Evolutionary conservation across 1,140 invertebrate species (phyloP), one percentile per base, ranked within the genome.

Genomic region (Danaus melanippus): DNA sequence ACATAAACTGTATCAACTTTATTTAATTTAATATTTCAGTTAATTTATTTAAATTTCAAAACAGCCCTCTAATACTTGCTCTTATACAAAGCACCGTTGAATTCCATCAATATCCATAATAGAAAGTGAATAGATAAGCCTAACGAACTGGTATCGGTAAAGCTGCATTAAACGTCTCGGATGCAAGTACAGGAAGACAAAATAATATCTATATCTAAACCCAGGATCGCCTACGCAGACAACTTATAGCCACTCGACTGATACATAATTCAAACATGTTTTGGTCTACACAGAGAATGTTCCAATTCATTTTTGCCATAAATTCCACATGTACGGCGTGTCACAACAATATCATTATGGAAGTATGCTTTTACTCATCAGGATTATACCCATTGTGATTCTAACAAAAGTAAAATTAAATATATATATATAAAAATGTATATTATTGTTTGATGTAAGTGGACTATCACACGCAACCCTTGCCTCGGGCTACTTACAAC

Each of bases 211-310:
- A 56, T 60, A 60, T 60, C 58, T 60, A 60, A 53, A 56, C 53
- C 53, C 45, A 47, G 58, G 64, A 76, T 73, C 71, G 66, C 71
- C 76, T 64, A 76, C 75, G 73, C 66, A 62, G 61, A 68, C 67
- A 71, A 69, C 63, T 67, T 67, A 71, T 62, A 65, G 53, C 62
- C 47, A 55, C 63, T 53, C 51, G 51, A 48, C 60, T 61, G 57
- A 76, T 79, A 72, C 76, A 79, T 77, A 71, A 80, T 73, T 76
- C 74, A 80, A 74, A 68, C 66, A 48, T 71, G 75, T 78, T 79
- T 71, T 50, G 53, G 56, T 64, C 58, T 48, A 71, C 58, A 56
- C 66, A 42, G 53, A 40, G 62, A 74, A 74, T 74, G 61, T 74
- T 73, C 66, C 64, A 67, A 74, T 72, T 68, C 64, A 69, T 76